Evolutionary conservation across 1,140 invertebrate species (phyloP).

Genomic region (Zaprionus inermis): DNA sequence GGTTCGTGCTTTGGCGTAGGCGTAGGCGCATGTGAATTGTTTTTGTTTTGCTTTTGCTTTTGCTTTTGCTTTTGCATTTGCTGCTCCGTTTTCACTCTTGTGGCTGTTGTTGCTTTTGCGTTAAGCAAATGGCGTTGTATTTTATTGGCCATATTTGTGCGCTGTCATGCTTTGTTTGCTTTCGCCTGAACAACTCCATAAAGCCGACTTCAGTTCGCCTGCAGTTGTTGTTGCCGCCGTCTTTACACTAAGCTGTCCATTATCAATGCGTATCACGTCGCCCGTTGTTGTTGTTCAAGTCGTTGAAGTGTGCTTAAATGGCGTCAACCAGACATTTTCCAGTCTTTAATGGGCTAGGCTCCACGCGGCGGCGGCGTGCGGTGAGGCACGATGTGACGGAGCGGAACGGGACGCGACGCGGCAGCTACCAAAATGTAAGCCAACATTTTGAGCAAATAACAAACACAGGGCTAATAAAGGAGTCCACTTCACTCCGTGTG

Average conservation of each 20-base stretch:
- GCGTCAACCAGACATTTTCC: conserved; percentile 73
- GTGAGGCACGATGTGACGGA: too few species aligned
- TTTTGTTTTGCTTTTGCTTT: conserved; percentile 10
- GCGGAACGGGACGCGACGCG: too few species aligned
- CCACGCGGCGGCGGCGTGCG: background rate
- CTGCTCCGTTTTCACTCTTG: conserved; percentile 36
- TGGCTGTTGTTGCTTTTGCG: conserved; percentile 36
- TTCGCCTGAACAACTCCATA: conserved; percentile 51
- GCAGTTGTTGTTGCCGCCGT: conserved; percentile 45
- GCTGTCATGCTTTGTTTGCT: conserved; percentile 76
- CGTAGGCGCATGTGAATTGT: conserved; percentile 35
- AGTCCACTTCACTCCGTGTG: conserved; percentile 34
- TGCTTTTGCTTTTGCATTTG: conserved; percentile 28
- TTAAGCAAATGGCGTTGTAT: conserved; percentile 76
- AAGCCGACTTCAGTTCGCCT: conserved; percentile 24
- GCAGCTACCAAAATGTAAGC: conserved; percentile 60
- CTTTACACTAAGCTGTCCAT: conserved; percentile 56
- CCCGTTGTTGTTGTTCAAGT: conserved; percentile 64
- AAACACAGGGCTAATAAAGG: conserved; percentile 45
- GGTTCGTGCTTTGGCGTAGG: conserved; percentile 53
- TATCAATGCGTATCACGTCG: conserved; percentile 81
- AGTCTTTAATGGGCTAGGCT: conserved; percentile 68
- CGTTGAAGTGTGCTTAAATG: conserved; percentile 79
- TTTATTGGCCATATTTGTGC: conserved; percentile 81
- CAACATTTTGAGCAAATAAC: conserved; percentile 61